phyloP scores from a whole-genome alignment of 2,797 vertebrate genomes.

The Pelodytes ibericus region DNA sequence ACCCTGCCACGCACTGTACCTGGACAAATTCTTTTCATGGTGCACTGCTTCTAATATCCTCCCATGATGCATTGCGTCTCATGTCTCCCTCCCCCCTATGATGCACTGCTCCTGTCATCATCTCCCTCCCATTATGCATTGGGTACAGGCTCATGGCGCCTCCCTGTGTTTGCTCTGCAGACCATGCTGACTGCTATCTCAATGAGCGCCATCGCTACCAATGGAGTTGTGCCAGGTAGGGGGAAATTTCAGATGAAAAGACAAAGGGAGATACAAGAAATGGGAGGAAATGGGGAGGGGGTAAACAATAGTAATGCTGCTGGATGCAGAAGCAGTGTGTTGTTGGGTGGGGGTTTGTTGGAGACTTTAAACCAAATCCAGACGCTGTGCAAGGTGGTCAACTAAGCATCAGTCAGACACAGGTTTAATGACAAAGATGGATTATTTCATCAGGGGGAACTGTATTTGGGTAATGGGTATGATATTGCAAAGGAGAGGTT shows the following conservation, averaged over 20 bases:
- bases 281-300: conserved; percentile 59
- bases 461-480: not conserved
- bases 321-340: conserved; percentile 58
- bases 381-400: conserved; percentile 7
- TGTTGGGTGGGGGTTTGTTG: conserved; percentile 37
- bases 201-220: conserved; percentile 98
- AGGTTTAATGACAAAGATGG: not conserved
- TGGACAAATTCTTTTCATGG: conserved; percentile 49
- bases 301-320: conserved; percentile 49
- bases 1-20: conserved; percentile 50
- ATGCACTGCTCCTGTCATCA: conserved; percentile 57
- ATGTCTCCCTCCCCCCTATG: conserved; percentile 12
- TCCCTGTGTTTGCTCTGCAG: conserved; percentile 71
- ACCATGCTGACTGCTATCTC: conserved; percentile 99
- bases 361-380: conserved; percentile 16
- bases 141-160: conserved; percentile 52
- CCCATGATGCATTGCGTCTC: conserved; percentile 55
- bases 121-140: conserved; percentile 51
- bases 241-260: conserved; percentile 36
- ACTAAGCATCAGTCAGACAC: not conserved
- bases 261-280: conserved; percentile 3
- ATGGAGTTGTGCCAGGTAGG: conserved; percentile 98
- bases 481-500: not conserved
- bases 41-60: conserved; percentile 53
- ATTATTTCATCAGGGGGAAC: not conserved